Evolutionary conservation across 1,140 invertebrate genomes (phyloP).

Genomic region (Anastrepha obliqua): DNA sequence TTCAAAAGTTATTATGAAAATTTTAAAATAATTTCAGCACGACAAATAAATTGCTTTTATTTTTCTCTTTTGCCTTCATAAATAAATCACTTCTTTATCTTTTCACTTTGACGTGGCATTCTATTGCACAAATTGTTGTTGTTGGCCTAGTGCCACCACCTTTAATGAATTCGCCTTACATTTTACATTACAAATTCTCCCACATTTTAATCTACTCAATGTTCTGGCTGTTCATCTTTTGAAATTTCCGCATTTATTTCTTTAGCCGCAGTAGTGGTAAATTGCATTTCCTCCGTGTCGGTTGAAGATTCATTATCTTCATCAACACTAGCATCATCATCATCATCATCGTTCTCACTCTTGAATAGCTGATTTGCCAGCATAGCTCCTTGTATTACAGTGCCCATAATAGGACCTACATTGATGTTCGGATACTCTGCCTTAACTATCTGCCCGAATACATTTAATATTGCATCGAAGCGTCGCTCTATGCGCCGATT

Average conservation of each 20-base stretch:
- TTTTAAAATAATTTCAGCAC: no score
- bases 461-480: slow-evolving; percentile 62
- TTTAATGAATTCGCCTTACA: no score
- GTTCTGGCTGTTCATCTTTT: neutral
- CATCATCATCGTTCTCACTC: slow-evolving; percentile 52
- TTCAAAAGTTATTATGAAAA: no score
- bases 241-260: neutral
- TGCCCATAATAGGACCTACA: slow-evolving; percentile 59
- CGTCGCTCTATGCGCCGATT: slow-evolving; percentile 67
- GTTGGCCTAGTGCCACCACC: no score
- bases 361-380: slow-evolving; percentile 49
- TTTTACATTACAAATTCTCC: neutral
- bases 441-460: slow-evolving; percentile 65
- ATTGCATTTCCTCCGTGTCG: neutral
- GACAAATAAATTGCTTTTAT: no score
- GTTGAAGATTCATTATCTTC: slow-evolving; percentile 45
- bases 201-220: neutral
- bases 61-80: no score
- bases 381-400: neutral
- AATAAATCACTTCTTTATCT: no score
- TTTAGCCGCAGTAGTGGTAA: neutral
- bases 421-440: slow-evolving; percentile 62
- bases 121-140: no score
- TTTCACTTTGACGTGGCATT: no score
- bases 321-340: slow-evolving; percentile 43